Evolutionary conservation across 2,113 vertebrate genomes (phyloP), one percentile per base, ranked within the genome.

Genomic region (Thermophis baileyi): DNA sequence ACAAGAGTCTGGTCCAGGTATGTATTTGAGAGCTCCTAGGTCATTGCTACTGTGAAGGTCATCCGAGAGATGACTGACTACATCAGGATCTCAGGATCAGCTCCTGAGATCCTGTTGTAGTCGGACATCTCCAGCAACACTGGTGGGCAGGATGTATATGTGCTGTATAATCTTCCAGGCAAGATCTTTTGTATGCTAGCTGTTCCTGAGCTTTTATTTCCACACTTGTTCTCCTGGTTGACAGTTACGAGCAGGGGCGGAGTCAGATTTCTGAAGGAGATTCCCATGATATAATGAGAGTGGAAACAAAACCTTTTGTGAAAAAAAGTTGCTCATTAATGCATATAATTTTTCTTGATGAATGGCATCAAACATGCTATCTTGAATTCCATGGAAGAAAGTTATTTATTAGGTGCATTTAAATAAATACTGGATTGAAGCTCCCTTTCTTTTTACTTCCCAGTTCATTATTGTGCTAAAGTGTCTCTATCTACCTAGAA

Each of bases 1-100:
- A 0, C 99, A 99, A 96, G 99, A 99, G 47, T 98, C 99, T 11
- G 99, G 99, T 10, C 98, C 98, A 0, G 98, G 99, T 99, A 97
- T 95, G 97, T 4, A 92, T 51, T 63, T 1, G 0, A 0, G 0
- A 4, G 20, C 93, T 25, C 95, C 54, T 92, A 87, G 22, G 94
- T 92, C 5, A 50, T 44, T 49, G 0, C 16, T 91, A 69, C 69
- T 93, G 85, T 47, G 88, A 74, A 92, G 51, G 57, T 4, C 74
- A 53, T 85, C 30, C 3, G 24, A 47, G 88, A 0, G 85, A 91
- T 91, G 86, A 93, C n/a, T n/a, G n/a, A n/a, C n/a, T n/a, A n/a
- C n/a, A n/a, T n/a, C n/a, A n/a, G n/a, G n/a, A n/a, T n/a, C n/a
- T n/a, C n/a, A n/a, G n/a, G n/a, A n/a, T n/a, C n/a, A n/a, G n/a